Evolutionary conservation across 2,113 vertebrate genomes (phyloP).

Genomic region (Gadus macrocephalus): DNA sequence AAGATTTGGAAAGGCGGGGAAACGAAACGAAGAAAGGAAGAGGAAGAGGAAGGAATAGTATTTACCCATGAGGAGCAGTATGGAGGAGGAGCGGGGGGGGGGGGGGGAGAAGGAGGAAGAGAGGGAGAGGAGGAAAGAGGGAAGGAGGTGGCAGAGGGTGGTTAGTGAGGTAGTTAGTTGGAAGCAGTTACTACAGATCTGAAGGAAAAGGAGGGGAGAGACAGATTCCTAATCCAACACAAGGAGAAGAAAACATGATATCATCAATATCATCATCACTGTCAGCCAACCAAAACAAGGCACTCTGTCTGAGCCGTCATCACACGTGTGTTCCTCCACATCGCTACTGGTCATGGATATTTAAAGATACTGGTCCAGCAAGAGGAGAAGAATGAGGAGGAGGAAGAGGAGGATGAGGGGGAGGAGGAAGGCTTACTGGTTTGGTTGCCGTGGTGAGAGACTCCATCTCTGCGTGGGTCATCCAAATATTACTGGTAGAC

Average conservation of each 20-base stretch:
- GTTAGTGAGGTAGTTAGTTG: conserved; percentile 76
- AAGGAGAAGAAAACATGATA: conserved; percentile 51
- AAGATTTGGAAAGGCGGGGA: conserved; percentile 11
- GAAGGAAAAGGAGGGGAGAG: conserved; percentile 65
- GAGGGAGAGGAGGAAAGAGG: conserved; percentile 51
- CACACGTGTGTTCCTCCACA: too few relatives aligned
- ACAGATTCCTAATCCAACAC: conserved; percentile 71
- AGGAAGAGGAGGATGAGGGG: neutral
- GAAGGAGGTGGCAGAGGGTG: conserved; percentile 38
- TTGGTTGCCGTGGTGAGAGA: conserved; percentile 85
- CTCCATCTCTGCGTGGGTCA: conserved; percentile 95
- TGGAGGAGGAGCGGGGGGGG: conserved; percentile 4
- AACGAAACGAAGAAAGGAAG: neutral
- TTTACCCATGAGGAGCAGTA: neutral
- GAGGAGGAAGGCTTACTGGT: conserved; percentile 75
- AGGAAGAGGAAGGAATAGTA: conserved; percentile 10
- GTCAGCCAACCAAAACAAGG: too few relatives aligned
- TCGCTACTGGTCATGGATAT: too few relatives aligned
- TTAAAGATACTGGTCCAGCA: neutral
- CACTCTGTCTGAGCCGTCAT: too few relatives aligned
- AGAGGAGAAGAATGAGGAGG: conserved; percentile 6
- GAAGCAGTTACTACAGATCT: conserved; percentile 67
- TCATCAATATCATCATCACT: too few relatives aligned
- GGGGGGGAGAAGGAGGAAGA: conserved; percentile 46
- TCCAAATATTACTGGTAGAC: conserved; percentile 94